Evolutionary conservation across 2,888 invertebrate species (phyloP), one percentile per base, ranked within the genome.

Genomic region (Lithophane leautieri): DNA sequence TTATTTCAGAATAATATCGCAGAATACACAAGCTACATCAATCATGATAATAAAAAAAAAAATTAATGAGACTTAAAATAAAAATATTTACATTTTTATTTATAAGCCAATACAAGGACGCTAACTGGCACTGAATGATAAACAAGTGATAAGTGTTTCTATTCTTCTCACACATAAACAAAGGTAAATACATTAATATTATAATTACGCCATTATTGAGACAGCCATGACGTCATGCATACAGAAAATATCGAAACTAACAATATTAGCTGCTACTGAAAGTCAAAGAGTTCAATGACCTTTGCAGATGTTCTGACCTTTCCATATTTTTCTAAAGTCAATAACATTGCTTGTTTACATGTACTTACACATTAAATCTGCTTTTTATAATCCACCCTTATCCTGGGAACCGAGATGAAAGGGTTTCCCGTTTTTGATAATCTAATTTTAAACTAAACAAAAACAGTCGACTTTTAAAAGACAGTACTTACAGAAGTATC

Each of bases 241-340:
- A 22, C 6, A 56, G n/a, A 71, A 84, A 81, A 72, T 67, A 76
- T 76, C 16, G 16, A 56, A 60, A 68, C 67, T 63, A 82, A 71
- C 28, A 60, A 60, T 47, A 47, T 44, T 54, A 22, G 14, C 25
- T 47, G 65, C 50, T 58, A 58, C n/a, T 58, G n/a, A 50, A 56
- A 60, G 65, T 52, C 54, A 66, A 8, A 12, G 11, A 78, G 61
- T 60, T 70, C 78, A 83, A 28, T 65, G 82, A 72, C 71, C 86
- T 62, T 6, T 62, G 44, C 47, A 76, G 70, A 78, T 76, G 68
- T 73, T 73, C 79, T 67, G 68, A 79, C 85, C 70, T 67, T 73
- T 60, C 75, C 47, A 52, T 56, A 40, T 34, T 65, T 61, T 56
- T 61, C 58, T 63, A 44, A 65, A 73, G 82, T 81, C 85, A 85